These are phyloP conservation scores for Salvator merianae DNA, from an alignment of 2,113 vertebrate species.

Conservation along the genomic window DNA sequence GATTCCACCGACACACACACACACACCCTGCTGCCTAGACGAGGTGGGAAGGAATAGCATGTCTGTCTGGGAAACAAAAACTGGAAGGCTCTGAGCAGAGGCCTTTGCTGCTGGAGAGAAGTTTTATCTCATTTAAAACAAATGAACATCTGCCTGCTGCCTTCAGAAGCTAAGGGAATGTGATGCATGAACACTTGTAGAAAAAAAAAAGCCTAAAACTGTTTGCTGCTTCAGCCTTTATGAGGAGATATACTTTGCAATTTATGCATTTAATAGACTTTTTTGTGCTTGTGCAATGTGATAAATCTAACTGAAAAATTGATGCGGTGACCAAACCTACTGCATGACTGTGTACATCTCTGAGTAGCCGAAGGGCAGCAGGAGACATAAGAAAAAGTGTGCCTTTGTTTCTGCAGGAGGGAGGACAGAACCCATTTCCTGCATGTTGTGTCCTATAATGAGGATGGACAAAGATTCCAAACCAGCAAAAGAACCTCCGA, in stretches of 20 bases:
- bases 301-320: slow-evolving; percentile 11
- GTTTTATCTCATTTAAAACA: slow-evolving; percentile 48
- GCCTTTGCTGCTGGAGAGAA: slow-evolving; percentile 7
- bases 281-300: background rate
- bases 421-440: too few species aligned
- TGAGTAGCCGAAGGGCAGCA: background rate
- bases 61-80: background rate
- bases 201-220: slow-evolving; percentile 30
- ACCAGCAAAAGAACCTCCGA: too few species aligned
- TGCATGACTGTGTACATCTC: rapidly evolving
- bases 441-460: background rate
- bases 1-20: background rate
- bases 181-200: background rate
- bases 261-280: slow-evolving; percentile 20
- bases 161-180: background rate
- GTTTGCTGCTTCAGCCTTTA: slow-evolving; percentile 27
- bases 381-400: background rate
- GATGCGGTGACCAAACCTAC: background rate
- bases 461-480: too few species aligned
- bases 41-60: rapidly evolving
- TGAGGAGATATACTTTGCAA: slow-evolving; percentile 24
- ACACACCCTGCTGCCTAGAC: background rate
- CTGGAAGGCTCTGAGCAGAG: background rate
- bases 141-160: slow-evolving; percentile 13
- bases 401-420: background rate